Evolutionary conservation across 2,113 vertebrate species (phyloP).

Genomic region (Misgurnus anguillicaudatus): DNA sequence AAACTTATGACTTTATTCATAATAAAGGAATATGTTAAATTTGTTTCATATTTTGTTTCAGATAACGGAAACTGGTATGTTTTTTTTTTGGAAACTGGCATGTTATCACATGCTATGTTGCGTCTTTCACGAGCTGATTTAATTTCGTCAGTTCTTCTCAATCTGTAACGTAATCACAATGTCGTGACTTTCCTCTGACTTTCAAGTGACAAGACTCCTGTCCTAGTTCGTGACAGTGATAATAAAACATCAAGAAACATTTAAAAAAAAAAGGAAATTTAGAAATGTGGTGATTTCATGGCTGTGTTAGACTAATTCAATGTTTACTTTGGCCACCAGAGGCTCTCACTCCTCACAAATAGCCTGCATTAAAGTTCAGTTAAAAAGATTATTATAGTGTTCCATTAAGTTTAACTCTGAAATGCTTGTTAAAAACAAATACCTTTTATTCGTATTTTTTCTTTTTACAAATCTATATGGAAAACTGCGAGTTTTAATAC

Average conservation of each 20-base stretch:
- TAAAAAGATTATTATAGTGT: too few species aligned
- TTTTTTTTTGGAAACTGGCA: background rate
- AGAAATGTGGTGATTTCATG: background rate
- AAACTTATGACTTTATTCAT: background rate
- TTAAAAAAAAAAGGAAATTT: background rate
- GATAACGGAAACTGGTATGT: background rate
- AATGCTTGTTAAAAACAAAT: too few species aligned
- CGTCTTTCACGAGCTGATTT: conserved; percentile 29
- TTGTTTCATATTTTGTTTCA: background rate
- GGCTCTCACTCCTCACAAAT: background rate
- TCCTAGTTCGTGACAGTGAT: background rate
- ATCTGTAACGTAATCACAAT: conserved; percentile 4
- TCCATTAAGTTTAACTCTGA: too few species aligned
- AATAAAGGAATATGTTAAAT: background rate
- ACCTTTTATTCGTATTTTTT: too few species aligned
- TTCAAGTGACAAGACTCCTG: background rate
- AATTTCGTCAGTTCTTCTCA: background rate
- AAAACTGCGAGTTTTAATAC: too few species aligned
- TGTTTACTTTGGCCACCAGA: background rate
- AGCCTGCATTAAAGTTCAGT: too few species aligned
- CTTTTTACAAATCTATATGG: too few species aligned
- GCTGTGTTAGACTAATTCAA: too few species aligned
- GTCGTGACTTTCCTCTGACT: conserved; percentile 17
- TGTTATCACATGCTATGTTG: conserved; percentile 12
- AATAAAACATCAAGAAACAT: background rate